phyloP scores from a whole-genome alignment of 2,888 invertebrate species.

The Trichopria drosophilae region DNA sequence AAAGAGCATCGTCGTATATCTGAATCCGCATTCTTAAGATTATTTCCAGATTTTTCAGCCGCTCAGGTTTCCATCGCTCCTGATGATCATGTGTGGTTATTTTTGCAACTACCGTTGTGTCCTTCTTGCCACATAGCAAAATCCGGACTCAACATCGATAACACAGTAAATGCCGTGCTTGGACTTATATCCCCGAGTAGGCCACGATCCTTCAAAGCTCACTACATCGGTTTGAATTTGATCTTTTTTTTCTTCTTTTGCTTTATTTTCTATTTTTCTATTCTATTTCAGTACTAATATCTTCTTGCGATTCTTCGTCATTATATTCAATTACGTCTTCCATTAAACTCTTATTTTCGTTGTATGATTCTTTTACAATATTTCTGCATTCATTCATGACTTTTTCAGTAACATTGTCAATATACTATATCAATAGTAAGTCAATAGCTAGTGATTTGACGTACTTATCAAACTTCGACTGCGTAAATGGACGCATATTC shows the following conservation, averaged over 20 bases:
- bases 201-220: constrained; percentile 33
- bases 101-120: constrained; percentile 27
- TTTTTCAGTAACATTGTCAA: too few relatives aligned
- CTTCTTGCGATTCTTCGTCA: too few relatives aligned
- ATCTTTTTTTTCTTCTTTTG: constrained; percentile 2
- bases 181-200: constrained; percentile 31
- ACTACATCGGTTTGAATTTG: constrained; percentile 17
- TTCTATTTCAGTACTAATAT: too few relatives aligned
- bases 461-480: too few relatives aligned
- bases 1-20: constrained; percentile 26
- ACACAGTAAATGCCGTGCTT: constrained; percentile 33
- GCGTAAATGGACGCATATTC: too few relatives aligned
- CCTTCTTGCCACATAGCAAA: constrained; percentile 29
- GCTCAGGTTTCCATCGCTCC: constrained; percentile 30
- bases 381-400: too few relatives aligned
- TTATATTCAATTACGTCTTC: too few relatives aligned
- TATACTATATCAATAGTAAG: too few relatives aligned
- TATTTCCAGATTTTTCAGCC: constrained; percentile 28
- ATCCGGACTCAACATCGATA: constrained; percentile 27
- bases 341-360: too few relatives aligned
- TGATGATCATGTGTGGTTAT: constrained; percentile 30
- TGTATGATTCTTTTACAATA: too few relatives aligned
- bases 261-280: too few relatives aligned
- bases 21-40: constrained; percentile 19
- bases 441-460: too few relatives aligned